Conservation (phyloP, 1,140 invertebrate genomes). For the Musca domestica region DNA sequence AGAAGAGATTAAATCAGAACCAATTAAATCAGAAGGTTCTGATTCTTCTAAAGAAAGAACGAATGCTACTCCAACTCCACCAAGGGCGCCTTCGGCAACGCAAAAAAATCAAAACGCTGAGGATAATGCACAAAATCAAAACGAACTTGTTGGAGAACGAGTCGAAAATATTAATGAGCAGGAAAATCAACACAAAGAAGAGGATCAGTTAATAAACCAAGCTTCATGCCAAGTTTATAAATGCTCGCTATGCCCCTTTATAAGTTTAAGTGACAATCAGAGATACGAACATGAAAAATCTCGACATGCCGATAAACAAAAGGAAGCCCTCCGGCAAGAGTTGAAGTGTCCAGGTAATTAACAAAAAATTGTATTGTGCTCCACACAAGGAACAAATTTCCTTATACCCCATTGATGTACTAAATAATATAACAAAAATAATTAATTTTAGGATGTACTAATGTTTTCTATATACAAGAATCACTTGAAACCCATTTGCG, state of each 20-base stretch:
- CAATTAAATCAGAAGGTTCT: constrained; percentile 45
- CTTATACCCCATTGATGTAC: too few species aligned
- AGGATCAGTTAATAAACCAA: too few species aligned
- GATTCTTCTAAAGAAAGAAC: constrained; percentile 40
- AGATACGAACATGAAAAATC: constrained; percentile 1
- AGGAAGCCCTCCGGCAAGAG: too few species aligned
- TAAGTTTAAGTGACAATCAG: constrained; percentile 20
- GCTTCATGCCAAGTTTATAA: background rate
- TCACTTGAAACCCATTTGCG: constrained; percentile 55
- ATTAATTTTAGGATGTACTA: constrained; percentile 53
- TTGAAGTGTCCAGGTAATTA: constrained; percentile 23
- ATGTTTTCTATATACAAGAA: constrained; percentile 55
- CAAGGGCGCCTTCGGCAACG: background rate
- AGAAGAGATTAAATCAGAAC: constrained; percentile 49
- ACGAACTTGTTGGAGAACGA: background rate
- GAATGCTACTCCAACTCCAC: constrained; percentile 47
- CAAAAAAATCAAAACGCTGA: background rate
- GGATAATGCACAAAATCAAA: constrained; percentile 14
- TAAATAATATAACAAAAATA: too few species aligned
- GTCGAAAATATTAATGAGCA: too few species aligned
- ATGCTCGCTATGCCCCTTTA: constrained; percentile 22
- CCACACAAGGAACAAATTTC: too few species aligned
- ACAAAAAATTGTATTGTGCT: too few species aligned
- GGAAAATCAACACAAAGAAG: too few species aligned
- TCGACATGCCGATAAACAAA: background rate